These are phyloP conservation scores for Pachyramphus minor DNA, from an alignment of 2,113 vertebrate genomes.

Conservation along the genomic window DNA sequence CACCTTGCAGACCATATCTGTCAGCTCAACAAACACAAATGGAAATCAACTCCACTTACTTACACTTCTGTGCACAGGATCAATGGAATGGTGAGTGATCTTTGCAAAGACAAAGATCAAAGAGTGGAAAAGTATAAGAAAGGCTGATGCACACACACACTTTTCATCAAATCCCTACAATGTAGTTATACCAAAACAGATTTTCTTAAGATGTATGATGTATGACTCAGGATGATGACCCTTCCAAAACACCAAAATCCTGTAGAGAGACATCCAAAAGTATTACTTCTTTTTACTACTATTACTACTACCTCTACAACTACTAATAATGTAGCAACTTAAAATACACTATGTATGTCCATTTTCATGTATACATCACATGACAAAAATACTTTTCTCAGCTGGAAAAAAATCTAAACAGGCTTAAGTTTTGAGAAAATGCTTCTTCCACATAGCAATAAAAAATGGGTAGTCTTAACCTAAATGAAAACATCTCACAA, in stretches of 20 bases:
- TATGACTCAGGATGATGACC: background rate
- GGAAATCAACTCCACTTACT: background rate
- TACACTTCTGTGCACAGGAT: background rate
- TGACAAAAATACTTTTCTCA: background rate
- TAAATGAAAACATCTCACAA: background rate
- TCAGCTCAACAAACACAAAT: background rate
- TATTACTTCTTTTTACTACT: background rate
- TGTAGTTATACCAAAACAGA: background rate
- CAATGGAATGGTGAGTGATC: constrained; percentile 18
- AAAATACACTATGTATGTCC: background rate
- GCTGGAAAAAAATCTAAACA: background rate
- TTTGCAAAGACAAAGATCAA: constrained; percentile 11
- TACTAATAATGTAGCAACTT: background rate
- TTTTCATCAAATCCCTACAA: constrained; percentile 17
- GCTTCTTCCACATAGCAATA: background rate
- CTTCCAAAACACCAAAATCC: background rate
- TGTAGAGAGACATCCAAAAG: background rate
- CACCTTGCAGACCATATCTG: background rate
- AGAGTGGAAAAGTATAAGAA: background rate
- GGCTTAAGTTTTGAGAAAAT: background rate
- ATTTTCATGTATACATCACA: background rate
- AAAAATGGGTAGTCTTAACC: background rate
- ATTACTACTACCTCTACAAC: background rate
- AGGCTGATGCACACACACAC: background rate
- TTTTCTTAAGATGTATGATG: background rate